Evolutionary conservation across 2,888 invertebrate species (phyloP).

Genomic region (Tipula confusa): DNA sequence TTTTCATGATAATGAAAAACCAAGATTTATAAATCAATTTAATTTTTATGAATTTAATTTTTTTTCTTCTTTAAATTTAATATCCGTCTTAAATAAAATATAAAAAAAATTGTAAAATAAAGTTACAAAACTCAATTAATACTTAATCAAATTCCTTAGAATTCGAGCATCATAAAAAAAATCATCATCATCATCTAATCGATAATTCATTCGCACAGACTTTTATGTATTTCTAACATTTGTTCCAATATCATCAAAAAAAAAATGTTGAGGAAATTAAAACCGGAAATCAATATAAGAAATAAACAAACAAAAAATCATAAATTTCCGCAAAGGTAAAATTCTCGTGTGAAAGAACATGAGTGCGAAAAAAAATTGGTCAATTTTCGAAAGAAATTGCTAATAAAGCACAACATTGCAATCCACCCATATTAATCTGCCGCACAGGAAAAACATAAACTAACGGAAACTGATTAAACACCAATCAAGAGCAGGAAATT

Average conservation of each 20-base stretch:
- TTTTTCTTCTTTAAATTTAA: background rate
- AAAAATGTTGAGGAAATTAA: background rate
- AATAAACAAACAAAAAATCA: background rate
- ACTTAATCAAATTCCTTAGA: background rate
- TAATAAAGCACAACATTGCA: background rate
- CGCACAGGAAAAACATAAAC: background rate
- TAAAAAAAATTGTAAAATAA: background rate
- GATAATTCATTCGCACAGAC: no score
- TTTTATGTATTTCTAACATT: no score
- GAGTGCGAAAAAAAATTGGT: background rate
- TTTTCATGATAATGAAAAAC: background rate
- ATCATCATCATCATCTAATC: background rate
- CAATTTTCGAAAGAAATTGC: background rate
- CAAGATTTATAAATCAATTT: background rate
- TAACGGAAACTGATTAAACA: background rate
- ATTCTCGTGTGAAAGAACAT: no score
- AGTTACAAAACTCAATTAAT: background rate
- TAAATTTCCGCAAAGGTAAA: no score
- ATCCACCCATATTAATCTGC: background rate
- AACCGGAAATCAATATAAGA: background rate
- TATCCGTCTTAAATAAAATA: background rate
- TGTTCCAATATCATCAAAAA: no score
- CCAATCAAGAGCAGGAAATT: background rate
- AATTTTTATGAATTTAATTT: no score
- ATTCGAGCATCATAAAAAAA: background rate